Evolutionary conservation across 92 coral and sea anemone genomes (phyloP), one percentile per base, ranked within the genome.

Genomic region (Bergia sp.): DNA sequence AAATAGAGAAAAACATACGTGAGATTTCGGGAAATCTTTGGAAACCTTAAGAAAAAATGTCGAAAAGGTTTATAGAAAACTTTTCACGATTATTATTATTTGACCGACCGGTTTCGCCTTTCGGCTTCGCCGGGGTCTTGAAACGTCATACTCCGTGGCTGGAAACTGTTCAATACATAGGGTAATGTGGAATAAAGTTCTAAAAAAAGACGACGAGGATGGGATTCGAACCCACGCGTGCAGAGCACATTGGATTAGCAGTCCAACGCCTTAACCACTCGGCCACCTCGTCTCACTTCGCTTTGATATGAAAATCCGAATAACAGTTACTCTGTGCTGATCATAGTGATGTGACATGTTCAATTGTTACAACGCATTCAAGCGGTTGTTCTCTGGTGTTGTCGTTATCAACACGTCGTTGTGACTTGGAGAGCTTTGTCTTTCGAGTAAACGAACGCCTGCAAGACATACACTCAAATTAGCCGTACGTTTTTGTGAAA

Each of bases 181-280:
- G 15, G 57, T 1, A 45, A 6, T 50, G 57, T 9, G 11, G 57
- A 8, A 50, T 50, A 50, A 50, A n/a, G 53, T 47, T 13, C 5
- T 8, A 36, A 72, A 72, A 72, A 69, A 21, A 69, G 1, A 49
- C 99, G 99, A 95, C 98, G 96, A 95, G 98, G 98, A 96, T 96
- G 99, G 99, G 98, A 95, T 96, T 96, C 98, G 98, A 96, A 96
- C 96, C 98, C 99, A 96, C 99, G 98, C 98, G 98, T 96, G 98
- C 98, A 96, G 96, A 96, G 96, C 99, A 96, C 98, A 95, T 93
- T 95, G 96, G 99, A 96, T 95, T 96, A 95, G 98, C 98, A 96
- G 98, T 82, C 86, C 87, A 88, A 88, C 85, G 81, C 87, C 80
- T 88, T 88, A 88, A 88, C 86, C 84, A 80, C 90, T 80, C 84